Conservation (phyloP, 2,888 invertebrate genomes). For the Drosophila paramelanica region DNA sequence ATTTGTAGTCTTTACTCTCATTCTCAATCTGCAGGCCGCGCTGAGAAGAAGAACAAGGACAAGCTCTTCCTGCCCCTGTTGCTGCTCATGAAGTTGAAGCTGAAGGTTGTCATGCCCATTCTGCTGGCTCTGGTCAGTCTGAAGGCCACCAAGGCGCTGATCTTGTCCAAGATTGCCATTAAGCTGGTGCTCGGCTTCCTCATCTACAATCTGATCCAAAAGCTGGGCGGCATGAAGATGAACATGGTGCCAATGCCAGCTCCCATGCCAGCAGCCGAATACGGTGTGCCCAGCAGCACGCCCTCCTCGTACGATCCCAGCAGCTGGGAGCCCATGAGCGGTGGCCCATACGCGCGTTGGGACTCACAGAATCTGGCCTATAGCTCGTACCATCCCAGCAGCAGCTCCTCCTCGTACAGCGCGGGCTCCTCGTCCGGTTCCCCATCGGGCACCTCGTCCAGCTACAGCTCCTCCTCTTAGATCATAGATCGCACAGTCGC, state of each 20-base stretch:
- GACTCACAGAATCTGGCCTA: slow-evolving; percentile 89
- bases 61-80: slow-evolving; percentile 92
- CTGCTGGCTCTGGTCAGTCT: slow-evolving; percentile 91
- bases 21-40: slow-evolving; percentile 87
- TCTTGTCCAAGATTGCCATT: slow-evolving; percentile 93
- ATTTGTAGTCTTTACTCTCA: background rate
- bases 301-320: slow-evolving; percentile 90
- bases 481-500: slow-evolving; percentile 44
- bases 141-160: slow-evolving; percentile 93
- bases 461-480: slow-evolving; percentile 79
- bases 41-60: slow-evolving; percentile 91
- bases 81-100: slow-evolving; percentile 92
- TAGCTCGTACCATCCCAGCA: slow-evolving; percentile 90
- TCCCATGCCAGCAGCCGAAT: slow-evolving; percentile 88
- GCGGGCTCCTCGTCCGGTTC: slow-evolving; percentile 83
- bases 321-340: slow-evolving; percentile 89
- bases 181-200: slow-evolving; percentile 92
- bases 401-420: slow-evolving; percentile 87
- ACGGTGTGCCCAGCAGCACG: slow-evolving; percentile 90
- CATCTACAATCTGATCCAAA: slow-evolving; percentile 91
- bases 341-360: slow-evolving; percentile 93
- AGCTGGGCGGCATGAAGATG: slow-evolving; percentile 93
- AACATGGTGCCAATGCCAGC: slow-evolving; percentile 87
- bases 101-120: slow-evolving; percentile 94
- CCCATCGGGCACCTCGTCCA: slow-evolving; percentile 76